Evolutionary conservation across 2,888 invertebrate genomes (phyloP), one percentile per base, ranked within the genome.

Genomic region (Hemicrepidius hirtus): DNA sequence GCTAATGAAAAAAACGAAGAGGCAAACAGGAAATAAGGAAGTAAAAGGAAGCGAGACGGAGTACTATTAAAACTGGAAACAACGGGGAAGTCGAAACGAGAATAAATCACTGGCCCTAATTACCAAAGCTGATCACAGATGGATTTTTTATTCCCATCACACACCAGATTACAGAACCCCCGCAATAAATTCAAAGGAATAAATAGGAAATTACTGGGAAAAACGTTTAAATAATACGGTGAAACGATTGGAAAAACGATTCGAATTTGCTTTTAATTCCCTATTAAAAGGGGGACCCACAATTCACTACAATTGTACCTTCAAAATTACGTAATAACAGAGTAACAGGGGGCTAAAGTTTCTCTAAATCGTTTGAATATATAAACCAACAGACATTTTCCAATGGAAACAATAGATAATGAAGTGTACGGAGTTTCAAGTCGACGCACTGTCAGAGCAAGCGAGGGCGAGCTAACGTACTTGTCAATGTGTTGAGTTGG

Each of bases 101-200:
- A 64, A 71, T 74, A 74, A 74, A 74, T 74, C 74, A 65, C 60
- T 49, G 57, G 70, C 60, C 49, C 68, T 74, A 74, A 74, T 74
- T 74, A 71, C 71, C 74, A 46, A 71, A 71, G 59, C 74, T 62
- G 74, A 74, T 74, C 71, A 68, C 67, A 71, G 70, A 71, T 67
- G 74, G 64, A 66, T 64, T 67, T 53, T 74, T 74, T 71, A 74
- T 74, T 65, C 69, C 66, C 60, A 60, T 68, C 57, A 57, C 57
- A 40, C 37, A 37, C 57, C 57, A 57, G 57, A 57, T 57, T 57
- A 57, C 57, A 40, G 37, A 35, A 9, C 18, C 57, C n/a, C 21
- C 57, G 57, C 57, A 37, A 57, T 57, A 57, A 57, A 57, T 57
- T 57, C 21, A 37, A 57, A 57, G 57, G 57, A 57, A 57, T 57